Conservation (phyloP, 2,888 invertebrate genomes). For the Xanthorhoe designata region DNA sequence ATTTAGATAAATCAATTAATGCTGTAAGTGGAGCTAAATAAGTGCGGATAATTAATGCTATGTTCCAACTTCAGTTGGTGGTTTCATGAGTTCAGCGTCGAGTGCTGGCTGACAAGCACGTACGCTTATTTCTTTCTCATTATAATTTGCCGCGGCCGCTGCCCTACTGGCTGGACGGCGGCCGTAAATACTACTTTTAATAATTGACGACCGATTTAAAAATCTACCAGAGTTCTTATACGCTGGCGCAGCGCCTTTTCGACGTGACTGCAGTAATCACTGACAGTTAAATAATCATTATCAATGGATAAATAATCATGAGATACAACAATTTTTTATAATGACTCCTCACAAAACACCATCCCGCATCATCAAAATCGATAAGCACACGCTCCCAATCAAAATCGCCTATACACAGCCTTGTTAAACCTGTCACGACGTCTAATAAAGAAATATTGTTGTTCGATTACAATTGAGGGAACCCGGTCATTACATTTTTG, state of each 20-base stretch:
- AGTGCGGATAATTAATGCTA: constrained; percentile 11
- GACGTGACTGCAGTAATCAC: constrained; percentile 50
- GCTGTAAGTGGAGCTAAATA: constrained; percentile 15
- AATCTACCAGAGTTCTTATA: constrained; percentile 44
- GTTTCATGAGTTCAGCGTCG: constrained; percentile 38
- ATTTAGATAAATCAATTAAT: constrained; percentile 17
- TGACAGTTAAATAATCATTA: constrained; percentile 68
- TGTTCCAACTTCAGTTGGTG: constrained; percentile 16
- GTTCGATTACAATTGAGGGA: constrained; percentile 59
- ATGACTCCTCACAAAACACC: constrained; percentile 67
- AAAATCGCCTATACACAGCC: constrained; percentile 54
- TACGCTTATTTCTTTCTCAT: constrained; percentile 62
- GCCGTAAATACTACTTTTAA: constrained; percentile 57
- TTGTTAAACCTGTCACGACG: constrained; percentile 61
- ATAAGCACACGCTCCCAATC: constrained; percentile 61
- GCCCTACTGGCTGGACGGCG: constrained; percentile 43
- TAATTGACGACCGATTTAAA: constrained; percentile 65
- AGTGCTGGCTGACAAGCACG: constrained; percentile 48
- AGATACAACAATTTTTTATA: constrained; percentile 67
- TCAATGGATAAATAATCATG: constrained; percentile 58
- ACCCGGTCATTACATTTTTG: constrained; percentile 60
- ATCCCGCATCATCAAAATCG: constrained; percentile 66
- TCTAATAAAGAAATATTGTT: constrained; percentile 59
- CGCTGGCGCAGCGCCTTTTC: constrained; percentile 33
- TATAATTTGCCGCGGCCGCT: constrained; percentile 66